phyloP scores from a whole-genome alignment of 1,140 invertebrate species.

The Chymomyza costata region DNA sequence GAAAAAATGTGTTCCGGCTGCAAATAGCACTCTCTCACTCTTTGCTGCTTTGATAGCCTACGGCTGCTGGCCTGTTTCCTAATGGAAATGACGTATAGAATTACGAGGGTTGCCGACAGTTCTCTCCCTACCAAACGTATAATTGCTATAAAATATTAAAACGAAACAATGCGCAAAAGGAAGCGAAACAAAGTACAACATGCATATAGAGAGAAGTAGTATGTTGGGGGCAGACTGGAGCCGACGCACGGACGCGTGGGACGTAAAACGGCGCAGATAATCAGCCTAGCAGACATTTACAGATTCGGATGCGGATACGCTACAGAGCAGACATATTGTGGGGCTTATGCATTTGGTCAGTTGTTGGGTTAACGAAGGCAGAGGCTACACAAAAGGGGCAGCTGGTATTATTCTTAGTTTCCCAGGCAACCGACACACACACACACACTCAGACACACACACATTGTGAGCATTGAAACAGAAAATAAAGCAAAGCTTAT shows the following conservation, averaged over 20 bases:
- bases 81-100: constrained; percentile 54
- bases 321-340: constrained; percentile 22
- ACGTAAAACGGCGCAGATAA: constrained; percentile 24
- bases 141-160: constrained; percentile 57
- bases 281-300: constrained; percentile 42
- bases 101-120: constrained; percentile 20
- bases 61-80: constrained; percentile 33
- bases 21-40: too few species aligned
- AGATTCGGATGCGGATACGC: constrained; percentile 18
- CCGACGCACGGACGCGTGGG: constrained; percentile 5
- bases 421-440: too few species aligned
- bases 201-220: constrained; percentile 9
- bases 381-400: too few species aligned
- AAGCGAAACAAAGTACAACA: constrained; percentile 44
- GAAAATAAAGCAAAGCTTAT: constrained; percentile 22
- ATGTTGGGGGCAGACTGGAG: not conserved
- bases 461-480: not conserved
- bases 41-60: too few species aligned
- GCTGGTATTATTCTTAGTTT: too few species aligned
- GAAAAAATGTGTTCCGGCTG: too few species aligned
- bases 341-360: constrained; percentile 1
- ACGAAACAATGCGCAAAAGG: constrained; percentile 51
- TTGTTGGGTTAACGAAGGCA: too few species aligned
- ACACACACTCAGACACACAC: too few species aligned
- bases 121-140: constrained; percentile 14